Percentiles rank a stretch among this genome's conserved stretches.
phyloP scores from a whole-genome alignment of 1,140 invertebrate genomes.

The Lerema accius region DNA sequence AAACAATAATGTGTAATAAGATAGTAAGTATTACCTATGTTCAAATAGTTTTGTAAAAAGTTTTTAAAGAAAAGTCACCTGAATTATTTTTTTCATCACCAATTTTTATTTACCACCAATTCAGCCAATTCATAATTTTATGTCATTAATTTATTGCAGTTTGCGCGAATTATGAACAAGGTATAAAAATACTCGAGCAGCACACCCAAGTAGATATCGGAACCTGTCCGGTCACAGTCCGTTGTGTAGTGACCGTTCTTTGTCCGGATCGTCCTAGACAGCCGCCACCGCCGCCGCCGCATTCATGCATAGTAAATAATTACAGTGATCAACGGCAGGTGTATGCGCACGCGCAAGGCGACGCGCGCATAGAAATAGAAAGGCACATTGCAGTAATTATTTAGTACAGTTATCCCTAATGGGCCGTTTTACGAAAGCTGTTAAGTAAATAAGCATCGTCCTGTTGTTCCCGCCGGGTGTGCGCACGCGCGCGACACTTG shows the following conservation, averaged over 20 bases:
- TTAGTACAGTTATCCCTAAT: constrained; percentile 82
- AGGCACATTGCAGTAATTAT: constrained; percentile 82
- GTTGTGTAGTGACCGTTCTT: constrained; percentile 73
- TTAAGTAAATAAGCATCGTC: constrained; percentile 76
- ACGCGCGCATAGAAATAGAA: constrained; percentile 79
- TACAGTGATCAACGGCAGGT: constrained; percentile 79
- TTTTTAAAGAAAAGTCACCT: too few relatives aligned
- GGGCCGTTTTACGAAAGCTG: constrained; percentile 79
- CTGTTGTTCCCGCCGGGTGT: constrained; percentile 68
- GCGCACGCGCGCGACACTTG: constrained; percentile 44
- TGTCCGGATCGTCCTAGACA: constrained; percentile 79
- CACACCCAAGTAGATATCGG: constrained; percentile 68
- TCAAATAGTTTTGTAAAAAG: too few relatives aligned
- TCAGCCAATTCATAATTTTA: too few relatives aligned
- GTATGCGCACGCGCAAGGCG: constrained; percentile 66
- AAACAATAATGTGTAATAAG: too few relatives aligned
- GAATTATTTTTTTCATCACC: too few relatives aligned
- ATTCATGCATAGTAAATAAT: constrained; percentile 82
- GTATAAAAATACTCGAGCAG: constrained; percentile 66
- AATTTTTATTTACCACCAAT: too few relatives aligned
- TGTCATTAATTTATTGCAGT: too few relatives aligned
- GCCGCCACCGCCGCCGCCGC: constrained; percentile 60
- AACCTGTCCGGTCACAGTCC: constrained; percentile 64
- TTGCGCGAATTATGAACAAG: constrained; percentile 60
- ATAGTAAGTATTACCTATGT: too few relatives aligned